Evolutionary conservation across 1,140 invertebrate species (phyloP).

Genomic region (Cardiocondyla obscurior): DNA sequence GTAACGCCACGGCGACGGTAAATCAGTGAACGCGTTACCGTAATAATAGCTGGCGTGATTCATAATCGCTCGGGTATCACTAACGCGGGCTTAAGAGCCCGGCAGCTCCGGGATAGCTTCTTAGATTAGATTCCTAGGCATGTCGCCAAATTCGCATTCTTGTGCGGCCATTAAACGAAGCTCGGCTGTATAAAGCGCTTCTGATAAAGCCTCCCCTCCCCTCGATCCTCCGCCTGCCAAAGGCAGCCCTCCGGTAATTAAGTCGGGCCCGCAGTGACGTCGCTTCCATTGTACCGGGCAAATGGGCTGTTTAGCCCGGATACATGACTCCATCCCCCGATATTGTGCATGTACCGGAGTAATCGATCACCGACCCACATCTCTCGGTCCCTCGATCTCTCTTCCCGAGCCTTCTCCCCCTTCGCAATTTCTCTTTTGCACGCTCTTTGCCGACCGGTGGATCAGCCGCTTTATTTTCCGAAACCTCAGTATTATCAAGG

Average conservation of each 20-base stretch:
- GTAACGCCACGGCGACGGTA: background rate
- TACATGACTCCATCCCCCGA: constrained; percentile 70
- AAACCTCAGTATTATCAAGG: constrained; percentile 23
- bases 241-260: constrained; percentile 74
- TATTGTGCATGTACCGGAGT: constrained; percentile 71
- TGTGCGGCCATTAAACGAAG: constrained; percentile 58
- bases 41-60: constrained; percentile 32
- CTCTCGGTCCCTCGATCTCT: constrained; percentile 22
- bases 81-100: constrained; percentile 32
- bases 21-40: constrained; percentile 21
- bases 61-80: constrained; percentile 40
- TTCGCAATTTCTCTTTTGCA: background rate
- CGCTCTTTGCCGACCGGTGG: background rate
- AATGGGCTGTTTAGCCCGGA: constrained; percentile 76
- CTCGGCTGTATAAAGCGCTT: constrained; percentile 39
- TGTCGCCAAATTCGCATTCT: constrained; percentile 63
- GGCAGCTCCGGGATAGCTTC: constrained; percentile 8
- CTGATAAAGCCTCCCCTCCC: constrained; percentile 41
- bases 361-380: constrained; percentile 70
- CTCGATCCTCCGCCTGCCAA: constrained; percentile 49
- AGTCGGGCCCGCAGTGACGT: constrained; percentile 70
- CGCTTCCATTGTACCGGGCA: constrained; percentile 73
- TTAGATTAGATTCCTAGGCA: constrained; percentile 55
- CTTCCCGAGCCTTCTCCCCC: background rate
- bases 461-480: background rate